These are phyloP conservation scores for Dasysyrphus tricinctus DNA, from an alignment of 2,888 invertebrate genomes.

Conservation along the genomic window DNA sequence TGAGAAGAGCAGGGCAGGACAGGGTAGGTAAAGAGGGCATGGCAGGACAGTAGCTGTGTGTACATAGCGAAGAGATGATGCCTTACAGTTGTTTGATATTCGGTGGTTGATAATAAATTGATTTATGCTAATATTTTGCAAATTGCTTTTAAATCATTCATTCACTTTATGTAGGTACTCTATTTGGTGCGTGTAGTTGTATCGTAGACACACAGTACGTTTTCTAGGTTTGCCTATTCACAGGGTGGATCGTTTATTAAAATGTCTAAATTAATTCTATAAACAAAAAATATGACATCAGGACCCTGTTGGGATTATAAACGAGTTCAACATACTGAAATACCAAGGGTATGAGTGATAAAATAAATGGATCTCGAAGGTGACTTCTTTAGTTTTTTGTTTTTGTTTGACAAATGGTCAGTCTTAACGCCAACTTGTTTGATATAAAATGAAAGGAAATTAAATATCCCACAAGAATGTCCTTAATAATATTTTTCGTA, in stretches of 20 bases:
- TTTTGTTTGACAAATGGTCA: neutral
- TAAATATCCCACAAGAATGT: neutral
- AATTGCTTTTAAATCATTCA: conserved; percentile 72
- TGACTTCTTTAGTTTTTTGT: neutral
- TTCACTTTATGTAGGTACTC: conserved; percentile 3
- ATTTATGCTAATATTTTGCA: conserved; percentile 75
- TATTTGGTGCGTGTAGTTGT: conserved; percentile 10
- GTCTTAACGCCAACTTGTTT: neutral
- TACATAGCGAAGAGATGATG: neutral
- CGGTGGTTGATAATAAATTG: conserved; percentile 73
- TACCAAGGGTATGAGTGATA: no score
- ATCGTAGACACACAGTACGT: neutral
- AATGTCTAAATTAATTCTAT: no score
- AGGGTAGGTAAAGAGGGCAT: neutral
- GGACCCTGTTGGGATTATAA: neutral
- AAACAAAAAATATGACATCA: neutral
- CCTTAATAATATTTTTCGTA: neutral
- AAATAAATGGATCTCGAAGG: no score
- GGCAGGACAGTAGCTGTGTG: conserved; percentile 3
- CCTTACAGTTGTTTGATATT: conserved; percentile 63
- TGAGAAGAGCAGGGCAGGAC: neutral
- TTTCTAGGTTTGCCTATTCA: neutral
- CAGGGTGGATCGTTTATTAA: neutral
- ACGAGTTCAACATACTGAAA: neutral
- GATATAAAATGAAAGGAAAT: neutral